Evolutionary conservation across 2,797 vertebrate species (phyloP), one percentile per base, ranked within the genome.

Genomic region (Catharus ustulatus): DNA sequence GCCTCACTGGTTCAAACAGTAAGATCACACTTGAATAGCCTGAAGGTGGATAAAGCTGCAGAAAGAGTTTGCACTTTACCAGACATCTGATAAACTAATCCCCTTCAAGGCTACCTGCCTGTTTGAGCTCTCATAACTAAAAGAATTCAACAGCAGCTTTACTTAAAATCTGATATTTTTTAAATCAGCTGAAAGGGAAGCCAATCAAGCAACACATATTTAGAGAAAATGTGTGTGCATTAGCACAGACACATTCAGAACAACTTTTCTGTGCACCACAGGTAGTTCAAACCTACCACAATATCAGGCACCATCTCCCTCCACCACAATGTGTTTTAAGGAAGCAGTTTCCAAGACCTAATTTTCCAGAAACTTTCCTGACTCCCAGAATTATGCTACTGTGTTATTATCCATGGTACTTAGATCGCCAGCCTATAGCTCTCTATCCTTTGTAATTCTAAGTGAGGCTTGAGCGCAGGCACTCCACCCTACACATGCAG

Each of bases 1-100:
- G 58, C 62, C 61, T 57, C 62, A 32, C 6, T 42, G 20, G 24
- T 78, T 89, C 69, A 91, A 73, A 87, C 57, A 89, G 4, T 52
- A 79, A 90, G 49, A 52, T 71, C 61, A 38, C 34, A 15, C 26
- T 36, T 84, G 38, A 89, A 81, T 19, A 77, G 87, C 79, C 45
- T 24, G 58, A 84, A 57, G 69, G 79, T 22, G 7, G 43, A 86
- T 78, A 93, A 93, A 93, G 83, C 73, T 78, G 46, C 76, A 91
- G 51, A 75, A 73, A 34, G 74, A 89, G 89, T 72, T 86, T 83
- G 61, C 73, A 55, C 54, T 91, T 80, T 43, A 81, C 32, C 9
- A 81, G 62, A 81, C 55, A 91, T 51, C 85, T 55, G 73, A 96
- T 92, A 93, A 96, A 84, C 73, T 86, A 96, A 95, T 90, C 79